Evolutionary conservation across 2,797 vertebrate genomes (phyloP), one percentile per base, ranked within the genome.

Genomic region (Phoeniculus purpureus): DNA sequence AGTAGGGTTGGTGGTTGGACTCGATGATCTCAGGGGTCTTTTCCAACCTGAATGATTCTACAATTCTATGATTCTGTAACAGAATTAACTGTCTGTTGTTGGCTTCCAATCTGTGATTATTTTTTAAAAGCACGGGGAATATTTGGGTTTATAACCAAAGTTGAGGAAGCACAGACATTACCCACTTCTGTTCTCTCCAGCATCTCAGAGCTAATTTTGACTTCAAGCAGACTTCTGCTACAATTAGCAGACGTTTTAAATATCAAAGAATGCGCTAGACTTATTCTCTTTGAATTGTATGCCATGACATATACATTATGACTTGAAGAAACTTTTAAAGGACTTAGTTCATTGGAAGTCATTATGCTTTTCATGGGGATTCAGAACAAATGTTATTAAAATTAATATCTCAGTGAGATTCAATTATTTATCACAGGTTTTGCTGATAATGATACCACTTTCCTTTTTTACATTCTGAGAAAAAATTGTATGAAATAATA

Each of bases 361-460:
- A 94, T 95, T 95, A 90, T 72, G 72, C 78, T 90, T 95, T 95
- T 92, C 93, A 87, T 87, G 78, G 72, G 48, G 62, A 92, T 84
- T 77, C 88, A 94, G 93, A 94, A 95, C 73, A 95, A 95, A 96
- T 75, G 70, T 92, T 93, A 87, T 92, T 93, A 91, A 94, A 95
- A 93, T 90, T 32, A 95, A 93, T 95, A 92, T 90, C 93, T 93
- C 86, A 83, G 94, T 65, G 51, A 93, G 91, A 93, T 90, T 95
- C 83, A 95, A 91, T 95, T 95, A 96, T 96, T 96, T 95, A 95
- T 95, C 84, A 90, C 78, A 94, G 81, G 75, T 82, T 92, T 95
- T 94, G 32, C 88, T 90, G 92, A 92, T 94, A 95, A 95, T 94
- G 88, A 94, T 92, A 92, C 58, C 84, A 81, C 65, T 93, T 93